Conservation (phyloP, 2,888 invertebrate genomes). For the Fabriciana adippe region DNA sequence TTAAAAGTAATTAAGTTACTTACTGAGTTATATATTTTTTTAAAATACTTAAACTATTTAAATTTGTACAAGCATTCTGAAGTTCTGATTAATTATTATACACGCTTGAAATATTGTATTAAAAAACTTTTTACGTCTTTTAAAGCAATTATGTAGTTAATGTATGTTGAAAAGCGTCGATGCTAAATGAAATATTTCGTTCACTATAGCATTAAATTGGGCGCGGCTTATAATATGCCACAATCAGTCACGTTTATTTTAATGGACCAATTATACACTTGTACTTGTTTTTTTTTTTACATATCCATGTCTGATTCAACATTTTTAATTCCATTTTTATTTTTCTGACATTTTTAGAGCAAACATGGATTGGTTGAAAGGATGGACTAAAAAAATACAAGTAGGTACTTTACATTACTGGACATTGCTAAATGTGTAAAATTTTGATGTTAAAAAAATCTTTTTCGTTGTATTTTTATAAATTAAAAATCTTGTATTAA, state of each 20-base stretch:
- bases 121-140: neutral
- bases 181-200: constrained; percentile 36
- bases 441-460: too few species aligned
- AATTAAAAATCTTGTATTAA: too few species aligned
- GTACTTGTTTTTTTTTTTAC: constrained; percentile 7
- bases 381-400: too few species aligned
- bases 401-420: too few species aligned
- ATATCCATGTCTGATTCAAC: constrained; percentile 10
- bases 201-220: constrained; percentile 42
- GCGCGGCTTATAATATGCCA: constrained; percentile 46
- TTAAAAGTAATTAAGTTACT: too few species aligned
- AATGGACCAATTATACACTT: constrained; percentile 37
- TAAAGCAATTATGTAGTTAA: constrained; percentile 35
- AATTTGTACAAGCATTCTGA: too few species aligned
- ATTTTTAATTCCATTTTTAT: constrained; percentile 8
- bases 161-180: constrained; percentile 38
- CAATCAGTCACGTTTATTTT: constrained; percentile 37
- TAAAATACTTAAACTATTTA: too few species aligned
- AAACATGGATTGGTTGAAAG: neutral
- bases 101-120: neutral
- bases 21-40: too few species aligned
- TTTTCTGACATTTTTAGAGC: neutral
- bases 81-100: neutral
- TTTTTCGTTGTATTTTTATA: too few species aligned
- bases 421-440: too few species aligned